Base-by-base conservation (phyloP, 2,113 vertebrate genomes). In the Isichthys henryi region DNA sequence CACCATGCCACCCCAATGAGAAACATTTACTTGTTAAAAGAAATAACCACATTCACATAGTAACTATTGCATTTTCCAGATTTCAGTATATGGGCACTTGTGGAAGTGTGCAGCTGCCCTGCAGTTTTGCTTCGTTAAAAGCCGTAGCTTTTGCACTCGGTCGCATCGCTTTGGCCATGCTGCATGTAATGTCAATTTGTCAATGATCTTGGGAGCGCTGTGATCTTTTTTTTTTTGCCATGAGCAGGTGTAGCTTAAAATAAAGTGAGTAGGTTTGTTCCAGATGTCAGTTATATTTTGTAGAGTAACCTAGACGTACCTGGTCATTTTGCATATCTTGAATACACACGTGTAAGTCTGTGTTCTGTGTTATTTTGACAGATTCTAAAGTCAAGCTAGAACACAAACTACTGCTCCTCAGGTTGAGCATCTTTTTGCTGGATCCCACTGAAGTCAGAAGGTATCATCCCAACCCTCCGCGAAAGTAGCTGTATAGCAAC, bases 191-290 rank as follows among this genome's bases (percentile, higher is more conserved):
- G 82, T 84, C 45, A 45, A n/a, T 45, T 48, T 84, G 45, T 46
- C 82, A 48, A n/a, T 84, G 43, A 9, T 48, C 43, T 84, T 46
- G 45, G 39, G 82, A 45, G 8, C 1, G 19, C 82, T 48, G 21
- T 45, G 10, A 19, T 23, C 45, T 46, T 83, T 11, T 83, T 11
- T 83, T 39, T 48, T 84, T 80, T 80, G 35, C 74, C 74, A 8
- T 43, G 74, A 80, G 35, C 74, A 43, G 43, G 9, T 45, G 39
- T 11, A 83, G 39, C 82, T 84, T 84, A 84, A 48, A 84, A 48
- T 48, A 84, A 46, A 84, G 82, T 84, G 82, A 23, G 45, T 84
- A n/a, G 45, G 82, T n/a, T 84, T 84, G 82, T 46, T 48, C 82
- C 9, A 48, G 3, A 45, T 84, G 82, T 48, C 45, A 23, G 45